Base-by-base conservation (phyloP, 2,797 vertebrate genomes). In the Dicrostonyx torquatus region DNA sequence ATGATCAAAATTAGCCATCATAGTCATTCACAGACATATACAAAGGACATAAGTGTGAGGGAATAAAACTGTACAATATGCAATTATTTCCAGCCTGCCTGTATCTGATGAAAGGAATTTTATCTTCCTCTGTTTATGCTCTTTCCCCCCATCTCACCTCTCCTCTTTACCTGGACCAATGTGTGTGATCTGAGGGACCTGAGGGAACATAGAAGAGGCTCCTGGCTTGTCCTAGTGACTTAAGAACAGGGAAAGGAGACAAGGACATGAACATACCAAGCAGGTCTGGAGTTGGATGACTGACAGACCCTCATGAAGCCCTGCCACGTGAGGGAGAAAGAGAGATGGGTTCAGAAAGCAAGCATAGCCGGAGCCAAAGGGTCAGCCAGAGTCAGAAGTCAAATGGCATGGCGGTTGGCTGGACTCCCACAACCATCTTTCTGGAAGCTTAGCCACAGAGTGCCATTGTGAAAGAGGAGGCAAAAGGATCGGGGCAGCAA, bases 381-480 rank as follows among this genome's bases (percentile, higher is more conserved):
- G 29, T 50, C 79, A 1, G 8, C 0, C 3, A 24, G 73, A 34
- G 26, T 4, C 14, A 1, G 2, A 10, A 68, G 37, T 20, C 45
- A 58, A 53, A 50, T 0, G 1, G 43, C 6, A 8, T 6, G 0
- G 31, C 0, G 0, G 53, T 31, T 15, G 15, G 26, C 29, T 18
- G 15, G 50, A 40, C 45, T 29, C 73, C 79, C 4, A 5, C 2
- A 20, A 31, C 17, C 31, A 73, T 37, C 50, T 90, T 80, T 87
- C 31, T n/a, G 72, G 75, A 89, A 70, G 86, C 79, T 60, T 62
- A 77, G 64, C 9, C 62, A 53, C 20, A 1, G 11, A 24, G 34
- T 20, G 13, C 10, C 66, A 53, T 11, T 5, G 15, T 45, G 4
- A 50, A 78, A 66, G 68, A 37, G 20, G 64, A 90, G 18, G n/a